phyloP scores from a whole-genome alignment of 2,113 vertebrate species.

The Mobula hypostoma region DNA sequence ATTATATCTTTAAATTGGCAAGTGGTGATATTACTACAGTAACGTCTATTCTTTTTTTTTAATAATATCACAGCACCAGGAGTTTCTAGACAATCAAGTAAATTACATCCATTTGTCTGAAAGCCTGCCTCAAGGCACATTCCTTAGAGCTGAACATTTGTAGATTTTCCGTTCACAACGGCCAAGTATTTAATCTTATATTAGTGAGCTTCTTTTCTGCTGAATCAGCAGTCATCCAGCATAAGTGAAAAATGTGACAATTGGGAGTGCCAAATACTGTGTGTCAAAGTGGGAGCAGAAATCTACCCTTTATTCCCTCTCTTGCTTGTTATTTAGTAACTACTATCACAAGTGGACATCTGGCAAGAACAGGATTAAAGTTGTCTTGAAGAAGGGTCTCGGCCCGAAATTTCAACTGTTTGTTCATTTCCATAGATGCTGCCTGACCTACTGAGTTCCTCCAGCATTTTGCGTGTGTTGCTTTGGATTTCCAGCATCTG shows the following conservation, averaged over 20 bases:
- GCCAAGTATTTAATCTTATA: neutral
- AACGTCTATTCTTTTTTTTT: neutral
- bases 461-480: no score
- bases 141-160: neutral
- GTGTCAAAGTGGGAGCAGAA: neutral
- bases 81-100: neutral
- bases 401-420: no score
- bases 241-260: neutral
- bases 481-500: no score
- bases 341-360: neutral
- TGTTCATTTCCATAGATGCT: no score
- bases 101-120: conserved; percentile 7
- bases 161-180: neutral
- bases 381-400: no score
- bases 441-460: no score
- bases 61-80: neutral
- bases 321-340: neutral
- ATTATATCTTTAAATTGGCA: neutral
- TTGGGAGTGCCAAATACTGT: no score
- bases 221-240: neutral
- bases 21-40: neutral
- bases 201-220: neutral
- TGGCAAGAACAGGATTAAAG: neutral
- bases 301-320: neutral
- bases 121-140: neutral